Evolutionary conservation across 2,888 invertebrate species (phyloP).

Genomic region (Drosophila demipolita): DNA sequence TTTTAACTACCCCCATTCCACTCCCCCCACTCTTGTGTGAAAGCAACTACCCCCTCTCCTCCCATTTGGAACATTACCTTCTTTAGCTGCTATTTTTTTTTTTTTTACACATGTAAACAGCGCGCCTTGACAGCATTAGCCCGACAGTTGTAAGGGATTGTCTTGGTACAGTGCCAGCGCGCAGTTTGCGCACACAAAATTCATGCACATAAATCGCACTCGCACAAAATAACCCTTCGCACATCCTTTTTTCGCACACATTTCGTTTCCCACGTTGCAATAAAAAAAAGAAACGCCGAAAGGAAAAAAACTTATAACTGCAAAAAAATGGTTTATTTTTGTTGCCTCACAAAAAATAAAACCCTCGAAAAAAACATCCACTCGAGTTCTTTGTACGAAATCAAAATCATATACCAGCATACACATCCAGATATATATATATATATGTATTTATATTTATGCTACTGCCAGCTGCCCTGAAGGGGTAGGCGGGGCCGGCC

Average conservation of each 20-base stretch:
- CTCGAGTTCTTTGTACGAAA: conserved; percentile 35
- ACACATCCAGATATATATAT: not conserved
- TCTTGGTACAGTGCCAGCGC: conserved; percentile 55
- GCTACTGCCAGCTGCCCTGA: conserved; percentile 23
- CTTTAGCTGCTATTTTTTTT: not conserved
- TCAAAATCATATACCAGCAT: conserved; percentile 39
- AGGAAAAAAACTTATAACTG: conserved; percentile 11
- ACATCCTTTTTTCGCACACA: conserved; percentile 30
- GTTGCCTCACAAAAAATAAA: conserved; percentile 29
- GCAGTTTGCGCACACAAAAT: conserved; percentile 62
- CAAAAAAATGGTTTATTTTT: conserved; percentile 18
- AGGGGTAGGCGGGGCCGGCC: conserved; percentile 54
- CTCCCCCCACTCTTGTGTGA: not conserved
- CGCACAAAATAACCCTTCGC: conserved; percentile 22
- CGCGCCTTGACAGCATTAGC: conserved; percentile 55
- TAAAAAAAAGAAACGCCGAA: conserved; percentile 57
- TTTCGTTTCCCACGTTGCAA: conserved; percentile 69
- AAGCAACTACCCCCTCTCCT: not conserved
- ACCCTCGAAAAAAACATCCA: conserved; percentile 37
- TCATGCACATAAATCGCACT: conserved; percentile 66
- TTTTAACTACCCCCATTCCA: conserved; percentile 31
- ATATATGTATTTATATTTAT: conserved; percentile 10
- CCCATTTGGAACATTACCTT: not conserved
- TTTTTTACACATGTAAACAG: conserved; percentile 40
- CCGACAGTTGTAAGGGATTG: conserved; percentile 62